These are phyloP conservation scores for Chondrosia reniformis DNA, from an alignment of 37 sponge, comb jelly and placozoan genomes.

Conservation along the genomic window DNA sequence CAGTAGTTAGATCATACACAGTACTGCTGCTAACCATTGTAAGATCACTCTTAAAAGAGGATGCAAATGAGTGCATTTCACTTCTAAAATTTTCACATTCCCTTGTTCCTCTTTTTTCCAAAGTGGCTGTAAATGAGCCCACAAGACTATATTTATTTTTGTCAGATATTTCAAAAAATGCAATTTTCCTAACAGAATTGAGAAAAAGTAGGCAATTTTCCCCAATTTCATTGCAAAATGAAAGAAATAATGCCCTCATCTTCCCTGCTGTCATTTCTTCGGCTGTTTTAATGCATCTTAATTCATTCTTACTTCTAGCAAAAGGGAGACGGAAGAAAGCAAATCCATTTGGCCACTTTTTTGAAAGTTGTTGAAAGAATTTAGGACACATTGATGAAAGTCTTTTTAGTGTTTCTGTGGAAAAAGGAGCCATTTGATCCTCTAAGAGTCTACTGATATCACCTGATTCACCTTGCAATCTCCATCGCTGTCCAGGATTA, in stretches of 20 bases:
- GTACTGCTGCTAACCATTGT: background rate
- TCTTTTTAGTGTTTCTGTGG: background rate
- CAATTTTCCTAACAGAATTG: conserved; percentile 40
- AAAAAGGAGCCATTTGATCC: conserved; percentile 55
- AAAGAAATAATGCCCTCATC: conserved; percentile 4
- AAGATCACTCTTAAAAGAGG: background rate
- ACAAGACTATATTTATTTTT: conserved; percentile 18
- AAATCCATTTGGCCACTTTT: conserved; percentile 29
- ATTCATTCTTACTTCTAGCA: conserved; percentile 1
- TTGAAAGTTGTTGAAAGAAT: conserved; percentile 23
- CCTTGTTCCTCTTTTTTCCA: background rate
- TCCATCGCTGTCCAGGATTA: background rate
- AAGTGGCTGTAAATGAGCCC: background rate
- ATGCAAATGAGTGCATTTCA: no score
- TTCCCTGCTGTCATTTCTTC: background rate
- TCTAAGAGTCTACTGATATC: conserved; percentile 14
- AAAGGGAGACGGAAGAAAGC: conserved; percentile 59
- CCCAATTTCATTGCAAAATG: background rate
- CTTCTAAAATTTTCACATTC: background rate
- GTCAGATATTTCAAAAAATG: conserved; percentile 48
- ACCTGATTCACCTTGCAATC: background rate
- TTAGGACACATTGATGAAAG: background rate
- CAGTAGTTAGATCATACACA: conserved; percentile 4
- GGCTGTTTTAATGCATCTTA: background rate
- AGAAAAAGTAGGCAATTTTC: conserved; percentile 43